Base-by-base conservation (phyloP, 23 tunicate species). In the Ascidia mentula region DNA sequence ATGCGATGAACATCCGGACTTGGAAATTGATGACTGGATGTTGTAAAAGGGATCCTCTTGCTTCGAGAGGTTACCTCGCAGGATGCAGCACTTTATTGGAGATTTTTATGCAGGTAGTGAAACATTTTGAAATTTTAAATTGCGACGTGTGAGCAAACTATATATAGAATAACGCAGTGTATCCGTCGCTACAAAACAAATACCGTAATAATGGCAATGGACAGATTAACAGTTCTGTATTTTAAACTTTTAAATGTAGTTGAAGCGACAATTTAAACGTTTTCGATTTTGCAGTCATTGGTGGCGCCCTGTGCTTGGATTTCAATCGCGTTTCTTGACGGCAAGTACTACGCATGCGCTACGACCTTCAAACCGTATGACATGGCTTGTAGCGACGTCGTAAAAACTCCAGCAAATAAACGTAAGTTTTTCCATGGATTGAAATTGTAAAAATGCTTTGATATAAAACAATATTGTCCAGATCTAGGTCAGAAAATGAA, bases 261-360 rank as follows among this genome's bases (percentile, higher is more conserved):
- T 17, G 17, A 45, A 45, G 18, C 18, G 18, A 45, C 17, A 45
- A 45, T 45, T 45, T 45, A 45, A 45, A 45, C 18, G n/a, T n/a
- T n/a, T n/a, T n/a, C n/a, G n/a, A n/a, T n/a, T n/a, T n/a, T n/a
- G n/a, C 87, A 83, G 88, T 84, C 94, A 30, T 18, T 78, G 65
- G 87, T 89, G 22, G 94, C 94, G 4, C 94, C 94, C 1, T 38
- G 88, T 38, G 87, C 94, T n/a, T 89, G 94, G 94, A 38, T 84
- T 20, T 36, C 94, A 1, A 72, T 89, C 18, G 94, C 94, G 4
- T 72, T 89, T 0, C 70, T 89, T 76, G 94, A 89, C 46, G 94
- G 94, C 30, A 89, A 84, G 37, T 89, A 89, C 39, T 83, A 69
- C 71, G 94, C 94, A 53, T 89, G 94, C 76, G 94, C 88, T 24